A percentile compares a stretch with the other conserved stretches of the same genome.
phyloP scores from a whole-genome alignment of 1,140 invertebrate species.

The Agraylea sexmaculata region DNA sequence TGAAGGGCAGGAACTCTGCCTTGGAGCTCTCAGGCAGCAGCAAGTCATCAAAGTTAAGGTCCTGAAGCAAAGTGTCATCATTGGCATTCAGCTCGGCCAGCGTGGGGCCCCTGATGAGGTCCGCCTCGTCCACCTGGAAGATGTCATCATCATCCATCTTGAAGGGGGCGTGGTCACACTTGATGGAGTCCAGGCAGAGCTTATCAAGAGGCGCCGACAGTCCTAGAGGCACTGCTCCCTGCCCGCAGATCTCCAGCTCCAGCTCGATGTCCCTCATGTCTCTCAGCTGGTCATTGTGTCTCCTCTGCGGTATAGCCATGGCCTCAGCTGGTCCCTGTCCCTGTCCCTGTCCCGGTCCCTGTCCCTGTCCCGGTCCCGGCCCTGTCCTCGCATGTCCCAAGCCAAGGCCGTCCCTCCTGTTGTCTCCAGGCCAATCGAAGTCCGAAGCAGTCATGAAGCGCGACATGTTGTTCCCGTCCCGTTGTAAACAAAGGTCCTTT shows the following conservation, averaged over 20 bases:
- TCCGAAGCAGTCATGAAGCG: no score
- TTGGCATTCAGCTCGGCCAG: conserved; percentile 79
- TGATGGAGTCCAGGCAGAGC: conserved; percentile 34
- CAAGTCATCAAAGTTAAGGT: conserved; percentile 77
- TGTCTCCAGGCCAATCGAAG: background rate
- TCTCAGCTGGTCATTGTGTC: conserved; percentile 28
- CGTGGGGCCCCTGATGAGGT: conserved; percentile 72
- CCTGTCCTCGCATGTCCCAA: background rate
- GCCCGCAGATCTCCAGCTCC: conserved; percentile 40
- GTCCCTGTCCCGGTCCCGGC: conserved; percentile 32
- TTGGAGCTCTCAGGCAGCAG: conserved; percentile 61
- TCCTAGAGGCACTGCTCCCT: conserved; percentile 28
- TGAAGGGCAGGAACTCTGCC: no score
- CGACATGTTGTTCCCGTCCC: no score
- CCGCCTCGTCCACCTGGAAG: conserved; percentile 78
- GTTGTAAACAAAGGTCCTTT: no score
- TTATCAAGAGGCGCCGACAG: conserved; percentile 33
- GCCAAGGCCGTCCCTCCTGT: background rate
- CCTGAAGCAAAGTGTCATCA: conserved; percentile 66
- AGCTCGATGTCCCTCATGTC: conserved; percentile 36
- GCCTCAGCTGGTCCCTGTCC: conserved; percentile 39
- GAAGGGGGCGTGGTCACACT: conserved; percentile 51
- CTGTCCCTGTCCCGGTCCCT: conserved; percentile 34
- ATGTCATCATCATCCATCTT: conserved; percentile 81
- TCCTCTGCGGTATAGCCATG: conserved; percentile 44